Conservation (phyloP, 2,113 vertebrate species). For the Pachypanchax playfairii region DNA sequence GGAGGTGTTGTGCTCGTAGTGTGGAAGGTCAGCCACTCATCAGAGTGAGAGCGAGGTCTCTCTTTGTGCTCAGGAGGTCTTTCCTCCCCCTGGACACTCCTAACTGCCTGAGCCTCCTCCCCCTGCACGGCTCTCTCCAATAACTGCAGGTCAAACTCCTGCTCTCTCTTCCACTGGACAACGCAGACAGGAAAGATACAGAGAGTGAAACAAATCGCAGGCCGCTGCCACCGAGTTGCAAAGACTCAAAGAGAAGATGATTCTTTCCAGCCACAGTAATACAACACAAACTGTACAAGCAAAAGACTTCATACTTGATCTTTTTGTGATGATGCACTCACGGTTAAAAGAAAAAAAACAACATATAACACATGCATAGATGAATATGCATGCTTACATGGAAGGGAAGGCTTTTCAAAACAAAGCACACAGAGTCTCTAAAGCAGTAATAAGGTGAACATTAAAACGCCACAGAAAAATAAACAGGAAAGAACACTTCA, state of each 20-base stretch:
- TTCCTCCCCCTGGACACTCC: conserved; percentile 86
- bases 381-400: conserved; percentile 45
- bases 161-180: conserved; percentile 95
- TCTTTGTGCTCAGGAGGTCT: conserved; percentile 79
- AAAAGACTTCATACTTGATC: conserved; percentile 15
- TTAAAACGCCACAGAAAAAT: conserved; percentile 3
- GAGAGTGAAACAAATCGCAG: conserved; percentile 41
- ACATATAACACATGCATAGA: conserved; percentile 53
- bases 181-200: conserved; percentile 44
- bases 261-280: conserved; percentile 24
- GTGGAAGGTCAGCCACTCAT: conserved; percentile 88
- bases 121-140: conserved; percentile 89
- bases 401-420: conserved; percentile 22
- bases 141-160: conserved; percentile 98
- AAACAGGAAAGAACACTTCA: conserved; percentile 16
- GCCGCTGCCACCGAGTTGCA: conserved; percentile 11
- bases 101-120: conserved; percentile 78
- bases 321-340: conserved; percentile 15
- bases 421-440: conserved; percentile 35
- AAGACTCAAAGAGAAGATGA: conserved; percentile 15
- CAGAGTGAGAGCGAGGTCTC: conserved; percentile 76
- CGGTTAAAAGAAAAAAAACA: conserved; percentile 12
- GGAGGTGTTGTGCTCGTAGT: conserved; percentile 78
- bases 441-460: conserved; percentile 20
- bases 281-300: background rate